Evolutionary conservation across 2,888 invertebrate genomes (phyloP), one percentile per base, ranked within the genome.

Genomic region (Morpho achilles): DNA sequence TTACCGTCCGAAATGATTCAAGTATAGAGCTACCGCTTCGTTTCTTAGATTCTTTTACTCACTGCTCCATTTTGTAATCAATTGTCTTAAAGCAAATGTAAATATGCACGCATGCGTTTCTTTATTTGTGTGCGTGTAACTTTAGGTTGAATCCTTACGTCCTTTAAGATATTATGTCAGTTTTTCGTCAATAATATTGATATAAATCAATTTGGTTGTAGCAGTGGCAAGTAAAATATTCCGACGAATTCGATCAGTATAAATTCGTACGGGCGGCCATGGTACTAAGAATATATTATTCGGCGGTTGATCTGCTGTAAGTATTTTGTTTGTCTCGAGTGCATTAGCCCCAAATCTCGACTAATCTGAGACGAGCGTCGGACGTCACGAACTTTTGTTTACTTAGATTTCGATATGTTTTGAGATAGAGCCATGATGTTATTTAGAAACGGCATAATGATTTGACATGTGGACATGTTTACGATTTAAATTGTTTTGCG

Each of bases 311-410:
- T 56, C 59, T 53, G 54, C 52, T 44, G 7, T 52, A 40, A 53
- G 59, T 56, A 58, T 61, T 60, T 64, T 58, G 60, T 64, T 67
- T 58, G 52, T 58, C 59, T 55, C 53, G 16, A 64, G 67, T 60
- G 61, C 67, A 63, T 56, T 66, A 62, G 57, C 66, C 66, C 52
- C 54, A 43, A 51, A 59, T 58, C 59, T 61, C 60, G 60, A 52
- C 52, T 62, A 59, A 64, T 64, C 47, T 60, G 47, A 50, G 40
- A 9, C 44, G 53, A 40, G 32, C 23, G 53, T 22, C 10, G 10
- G 49, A 52, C 56, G 61, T 62, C 59, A 61, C 59, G 51, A 8
- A 48, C 51, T 44, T 60, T 52, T 60, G 63, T 60, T 62, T 60
- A 59, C 63, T 54, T 53, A 55, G 45, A 58, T 61, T 54, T 53